Evolutionary conservation across 2,113 vertebrate genomes (phyloP).

Genomic region (Anoura caudifer): DNA sequence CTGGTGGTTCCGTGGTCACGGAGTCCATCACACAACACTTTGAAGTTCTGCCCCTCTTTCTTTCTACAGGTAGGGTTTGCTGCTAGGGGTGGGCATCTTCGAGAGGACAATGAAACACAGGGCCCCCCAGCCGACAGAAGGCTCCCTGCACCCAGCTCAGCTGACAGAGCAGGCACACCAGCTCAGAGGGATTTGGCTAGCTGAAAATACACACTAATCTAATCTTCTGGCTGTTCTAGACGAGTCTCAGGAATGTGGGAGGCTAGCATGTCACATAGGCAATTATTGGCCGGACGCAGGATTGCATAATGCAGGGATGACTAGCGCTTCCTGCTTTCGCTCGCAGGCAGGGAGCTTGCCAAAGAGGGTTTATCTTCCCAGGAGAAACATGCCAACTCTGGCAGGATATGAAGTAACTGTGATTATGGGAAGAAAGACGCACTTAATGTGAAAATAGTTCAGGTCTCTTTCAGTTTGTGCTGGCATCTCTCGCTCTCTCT

Average conservation of each 20-base stretch:
- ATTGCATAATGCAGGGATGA: constrained; percentile 69
- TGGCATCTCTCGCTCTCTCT: neutral
- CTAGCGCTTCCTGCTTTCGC: constrained; percentile 73
- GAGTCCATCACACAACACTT: rapidly evolving
- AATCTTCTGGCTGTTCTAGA: constrained; percentile 67
- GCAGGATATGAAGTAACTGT: constrained; percentile 74
- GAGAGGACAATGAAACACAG: neutral
- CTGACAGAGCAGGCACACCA: constrained; percentile 11
- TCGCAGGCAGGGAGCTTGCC: constrained; percentile 54
- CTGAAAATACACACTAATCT: constrained; percentile 67
- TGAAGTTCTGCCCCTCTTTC: neutral
- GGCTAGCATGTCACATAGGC: constrained; percentile 62
- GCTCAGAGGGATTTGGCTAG: constrained; percentile 26
- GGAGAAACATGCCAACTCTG: constrained; percentile 56
- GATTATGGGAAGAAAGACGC: constrained; percentile 65
- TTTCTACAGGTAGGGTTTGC: neutral
- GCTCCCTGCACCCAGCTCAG: neutral
- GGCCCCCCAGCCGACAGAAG: neutral
- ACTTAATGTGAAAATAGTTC: constrained; percentile 51
- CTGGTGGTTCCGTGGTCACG: neutral
- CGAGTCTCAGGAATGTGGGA: constrained; percentile 75
- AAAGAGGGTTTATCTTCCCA: constrained; percentile 72
- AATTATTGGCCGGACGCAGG: constrained; percentile 74
- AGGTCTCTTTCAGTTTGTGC: constrained; percentile 36
- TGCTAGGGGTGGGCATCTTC: rapidly evolving